phyloP scores from a whole-genome alignment of 2,113 vertebrate species.

The Macquaria ambigua region DNA sequence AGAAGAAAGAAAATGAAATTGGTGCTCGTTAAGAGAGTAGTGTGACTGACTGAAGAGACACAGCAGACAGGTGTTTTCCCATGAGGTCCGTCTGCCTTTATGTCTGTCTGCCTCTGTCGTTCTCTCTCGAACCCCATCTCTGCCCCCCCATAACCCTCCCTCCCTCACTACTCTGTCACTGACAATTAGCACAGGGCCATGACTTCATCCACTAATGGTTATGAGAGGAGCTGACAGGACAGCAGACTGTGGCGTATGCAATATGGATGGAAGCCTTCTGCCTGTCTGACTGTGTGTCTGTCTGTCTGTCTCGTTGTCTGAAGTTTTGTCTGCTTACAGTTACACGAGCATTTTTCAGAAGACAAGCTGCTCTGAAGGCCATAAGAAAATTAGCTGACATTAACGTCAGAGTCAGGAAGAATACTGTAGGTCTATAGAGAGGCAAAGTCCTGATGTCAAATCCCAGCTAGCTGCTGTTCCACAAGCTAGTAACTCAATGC shows the following conservation, averaged over 20 bases:
- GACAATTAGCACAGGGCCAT: slow-evolving; percentile 74
- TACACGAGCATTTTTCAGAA: neutral
- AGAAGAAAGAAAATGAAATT: neutral
- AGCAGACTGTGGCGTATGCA: slow-evolving; percentile 40
- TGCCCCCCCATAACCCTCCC: slow-evolving; percentile 42
- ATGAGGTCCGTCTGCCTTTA: slow-evolving; percentile 30
- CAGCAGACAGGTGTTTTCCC: slow-evolving; percentile 67
- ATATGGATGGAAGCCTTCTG: slow-evolving; percentile 49
- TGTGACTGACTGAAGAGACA: slow-evolving; percentile 22
- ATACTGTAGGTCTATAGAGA: neutral
- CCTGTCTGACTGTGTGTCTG: slow-evolving; percentile 21
- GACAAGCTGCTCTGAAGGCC: neutral
- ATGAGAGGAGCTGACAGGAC: slow-evolving; percentile 54
- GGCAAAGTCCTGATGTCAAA: neutral
- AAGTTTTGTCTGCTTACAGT: too few relatives aligned
- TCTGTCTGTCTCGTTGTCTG: slow-evolving; percentile 23
- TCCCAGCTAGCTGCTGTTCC: neutral
- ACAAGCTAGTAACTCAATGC: neutral
- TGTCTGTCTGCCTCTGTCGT: slow-evolving; percentile 5
- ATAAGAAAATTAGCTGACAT: neutral
- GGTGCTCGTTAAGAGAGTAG: neutral
- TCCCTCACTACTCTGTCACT: slow-evolving; percentile 59
- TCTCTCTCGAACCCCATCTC: slow-evolving; percentile 22
- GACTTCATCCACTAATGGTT: slow-evolving; percentile 81
- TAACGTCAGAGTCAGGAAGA: neutral